phyloP scores from a whole-genome alignment of 1,140 invertebrate species.

The Brachionus koreanus region DNA sequence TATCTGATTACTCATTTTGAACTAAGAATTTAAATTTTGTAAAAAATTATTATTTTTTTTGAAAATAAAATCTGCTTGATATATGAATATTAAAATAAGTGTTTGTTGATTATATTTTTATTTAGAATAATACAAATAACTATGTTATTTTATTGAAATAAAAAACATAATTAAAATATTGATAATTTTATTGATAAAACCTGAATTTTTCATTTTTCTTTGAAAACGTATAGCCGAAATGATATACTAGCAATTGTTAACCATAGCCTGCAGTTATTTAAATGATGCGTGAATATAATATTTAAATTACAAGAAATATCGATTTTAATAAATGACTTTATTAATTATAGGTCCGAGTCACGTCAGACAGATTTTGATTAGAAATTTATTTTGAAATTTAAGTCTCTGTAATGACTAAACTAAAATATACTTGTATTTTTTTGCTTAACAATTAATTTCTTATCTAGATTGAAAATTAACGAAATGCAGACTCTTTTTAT shows the following conservation, averaged over 20 bases:
- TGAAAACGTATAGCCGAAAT: neutral
- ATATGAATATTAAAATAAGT: neutral
- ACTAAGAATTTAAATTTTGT: neutral
- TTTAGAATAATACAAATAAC: neutral
- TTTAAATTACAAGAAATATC: neutral
- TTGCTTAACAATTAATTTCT: neutral
- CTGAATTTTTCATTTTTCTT: neutral
- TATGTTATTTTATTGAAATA: neutral
- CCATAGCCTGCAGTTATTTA: neutral
- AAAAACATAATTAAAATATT: neutral
- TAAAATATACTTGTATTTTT: neutral
- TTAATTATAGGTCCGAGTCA: neutral
- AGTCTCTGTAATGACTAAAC: neutral
- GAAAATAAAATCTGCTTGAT: neutral
- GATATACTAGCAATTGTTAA: neutral
- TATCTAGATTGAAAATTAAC: neutral
- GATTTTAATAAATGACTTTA: neutral
- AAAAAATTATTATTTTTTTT: too few relatives aligned
- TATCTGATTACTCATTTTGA: neutral
- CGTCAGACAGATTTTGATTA: neutral
- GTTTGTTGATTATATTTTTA: neutral
- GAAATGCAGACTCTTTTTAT: neutral
- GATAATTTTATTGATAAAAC: neutral
- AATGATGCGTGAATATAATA: neutral
- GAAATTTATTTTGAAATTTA: neutral